Evolutionary conservation across 2,888 invertebrate genomes (phyloP).

Genomic region (Torymus tubicola): DNA sequence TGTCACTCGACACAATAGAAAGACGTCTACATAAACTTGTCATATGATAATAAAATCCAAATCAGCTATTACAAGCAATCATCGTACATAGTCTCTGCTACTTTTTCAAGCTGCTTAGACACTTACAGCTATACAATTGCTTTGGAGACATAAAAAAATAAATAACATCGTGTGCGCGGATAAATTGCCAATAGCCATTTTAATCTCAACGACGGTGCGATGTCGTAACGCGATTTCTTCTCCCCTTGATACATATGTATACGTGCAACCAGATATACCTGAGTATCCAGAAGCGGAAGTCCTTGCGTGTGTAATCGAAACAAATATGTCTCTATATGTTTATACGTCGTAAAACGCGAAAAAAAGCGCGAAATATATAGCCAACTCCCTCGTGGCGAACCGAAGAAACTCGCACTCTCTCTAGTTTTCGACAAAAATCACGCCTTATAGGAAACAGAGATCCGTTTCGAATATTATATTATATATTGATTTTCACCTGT

Average conservation of each 20-base stretch:
- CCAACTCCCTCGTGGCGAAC: not conserved
- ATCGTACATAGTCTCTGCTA: no score
- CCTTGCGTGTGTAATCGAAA: conserved; percentile 7
- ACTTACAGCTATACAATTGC: no score
- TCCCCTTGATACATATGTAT: no score
- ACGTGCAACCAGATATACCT: conserved; percentile 25
- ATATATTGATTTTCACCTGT: conserved; percentile 37
- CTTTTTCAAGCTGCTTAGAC: no score
- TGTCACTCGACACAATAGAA: not conserved
- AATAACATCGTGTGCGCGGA: no score
- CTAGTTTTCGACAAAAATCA: not conserved
- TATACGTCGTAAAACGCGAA: not conserved
- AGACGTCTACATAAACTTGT: no score
- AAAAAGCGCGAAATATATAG: not conserved
- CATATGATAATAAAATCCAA: no score
- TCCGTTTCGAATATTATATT: conserved; percentile 11
- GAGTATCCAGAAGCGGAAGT: conserved; percentile 27
- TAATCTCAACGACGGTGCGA: not conserved
- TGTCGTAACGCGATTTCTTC: conserved; percentile 13
- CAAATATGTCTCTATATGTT: conserved; percentile 18
- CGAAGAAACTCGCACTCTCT: conserved; percentile 3
- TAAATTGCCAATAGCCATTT: no score
- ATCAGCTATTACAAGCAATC: no score
- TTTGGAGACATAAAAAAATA: no score
- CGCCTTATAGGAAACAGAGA: not conserved